phyloP scores from a whole-genome alignment of 2,113 vertebrate genomes.

The Aspidoscelis tigris region DNA sequence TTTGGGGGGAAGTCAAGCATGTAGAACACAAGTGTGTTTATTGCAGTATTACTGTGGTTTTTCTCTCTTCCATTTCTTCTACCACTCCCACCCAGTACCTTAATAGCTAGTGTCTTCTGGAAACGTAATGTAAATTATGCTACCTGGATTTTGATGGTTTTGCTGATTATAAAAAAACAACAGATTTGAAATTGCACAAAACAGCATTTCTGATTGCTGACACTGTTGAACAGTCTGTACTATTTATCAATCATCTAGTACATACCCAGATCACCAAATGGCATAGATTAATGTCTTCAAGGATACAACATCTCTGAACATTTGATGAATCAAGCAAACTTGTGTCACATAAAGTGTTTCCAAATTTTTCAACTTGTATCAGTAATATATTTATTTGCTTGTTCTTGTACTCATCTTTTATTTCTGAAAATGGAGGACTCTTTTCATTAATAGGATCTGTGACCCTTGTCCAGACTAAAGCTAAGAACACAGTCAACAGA shows the following conservation, averaged over 20 bases:
- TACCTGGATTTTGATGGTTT: neutral
- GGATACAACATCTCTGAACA: neutral
- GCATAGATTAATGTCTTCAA: slow-evolving; percentile 11
- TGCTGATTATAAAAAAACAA: neutral
- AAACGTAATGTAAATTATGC: neutral
- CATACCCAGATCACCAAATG: slow-evolving; percentile 9
- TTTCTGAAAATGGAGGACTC: neutral
- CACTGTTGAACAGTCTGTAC: neutral
- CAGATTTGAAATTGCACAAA: neutral
- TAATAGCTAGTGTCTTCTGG: neutral
- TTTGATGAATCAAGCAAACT: slow-evolving; percentile 49
- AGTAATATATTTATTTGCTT: slow-evolving; percentile 12
- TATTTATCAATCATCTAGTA: slow-evolving; percentile 23
- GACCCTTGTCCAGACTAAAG: neutral
- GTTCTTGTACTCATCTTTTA: neutral
- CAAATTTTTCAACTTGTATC: slow-evolving; percentile 26
- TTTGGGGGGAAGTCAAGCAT: too few species aligned
- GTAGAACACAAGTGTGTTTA: too few species aligned
- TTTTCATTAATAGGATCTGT: neutral
- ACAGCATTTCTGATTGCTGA: slow-evolving; percentile 23
- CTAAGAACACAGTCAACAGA: too few species aligned
- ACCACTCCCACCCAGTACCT: neutral
- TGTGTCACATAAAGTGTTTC: slow-evolving; percentile 38
- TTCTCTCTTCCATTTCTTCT: too few species aligned
- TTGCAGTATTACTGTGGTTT: too few species aligned